These are phyloP conservation scores for Drosophila sordidula DNA, from an alignment of 2,888 invertebrate genomes.

Conservation along the genomic window DNA sequence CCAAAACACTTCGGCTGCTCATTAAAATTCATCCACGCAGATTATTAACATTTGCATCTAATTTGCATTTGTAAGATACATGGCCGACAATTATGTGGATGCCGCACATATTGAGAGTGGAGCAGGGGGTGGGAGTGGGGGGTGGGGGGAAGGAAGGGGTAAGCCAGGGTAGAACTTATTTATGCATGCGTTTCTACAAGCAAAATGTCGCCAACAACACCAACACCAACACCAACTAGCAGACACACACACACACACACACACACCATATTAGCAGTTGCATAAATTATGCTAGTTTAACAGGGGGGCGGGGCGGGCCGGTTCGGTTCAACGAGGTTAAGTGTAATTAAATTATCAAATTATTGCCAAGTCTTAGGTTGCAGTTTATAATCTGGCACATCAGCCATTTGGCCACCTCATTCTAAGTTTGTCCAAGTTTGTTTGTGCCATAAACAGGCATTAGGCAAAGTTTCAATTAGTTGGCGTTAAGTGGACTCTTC, in stretches of 20 bases:
- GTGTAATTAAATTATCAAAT: slow-evolving; percentile 81
- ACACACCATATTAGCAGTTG: slow-evolving; percentile 51
- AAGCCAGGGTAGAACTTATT: slow-evolving; percentile 61
- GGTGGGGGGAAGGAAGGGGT: slow-evolving; percentile 1
- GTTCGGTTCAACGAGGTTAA: slow-evolving; percentile 73
- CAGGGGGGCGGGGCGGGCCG: slow-evolving; percentile 1
- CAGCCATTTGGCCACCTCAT: slow-evolving; percentile 20
- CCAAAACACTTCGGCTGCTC: slow-evolving; percentile 75
- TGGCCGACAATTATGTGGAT: slow-evolving; percentile 79
- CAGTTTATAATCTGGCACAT: slow-evolving; percentile 75
- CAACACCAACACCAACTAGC: slow-evolving; percentile 32
- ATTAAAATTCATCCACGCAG: slow-evolving; percentile 80
- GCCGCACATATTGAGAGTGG: slow-evolving; percentile 63
- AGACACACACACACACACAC: slow-evolving; percentile 16
- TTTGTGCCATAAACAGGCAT: slow-evolving; percentile 64
- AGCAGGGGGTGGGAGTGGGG: slow-evolving; percentile 10
- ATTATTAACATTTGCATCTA: slow-evolving; percentile 80
- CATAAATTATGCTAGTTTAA: slow-evolving; percentile 68
- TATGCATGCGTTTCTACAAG: slow-evolving; percentile 75
- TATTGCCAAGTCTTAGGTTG: slow-evolving; percentile 80
- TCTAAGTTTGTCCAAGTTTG: slow-evolving; percentile 9
- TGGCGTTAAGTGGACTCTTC: slow-evolving; percentile 59
- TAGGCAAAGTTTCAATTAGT: slow-evolving; percentile 74
- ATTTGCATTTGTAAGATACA: slow-evolving; percentile 81
- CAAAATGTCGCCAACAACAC: slow-evolving; percentile 63